Percentiles rank a stretch among this genome's conserved stretches.
These are phyloP conservation scores for Haliclystus octoradiatus DNA, from an alignment of 30 jellyfish, hydroid and myxozoan species.

Conservation along the genomic window DNA sequence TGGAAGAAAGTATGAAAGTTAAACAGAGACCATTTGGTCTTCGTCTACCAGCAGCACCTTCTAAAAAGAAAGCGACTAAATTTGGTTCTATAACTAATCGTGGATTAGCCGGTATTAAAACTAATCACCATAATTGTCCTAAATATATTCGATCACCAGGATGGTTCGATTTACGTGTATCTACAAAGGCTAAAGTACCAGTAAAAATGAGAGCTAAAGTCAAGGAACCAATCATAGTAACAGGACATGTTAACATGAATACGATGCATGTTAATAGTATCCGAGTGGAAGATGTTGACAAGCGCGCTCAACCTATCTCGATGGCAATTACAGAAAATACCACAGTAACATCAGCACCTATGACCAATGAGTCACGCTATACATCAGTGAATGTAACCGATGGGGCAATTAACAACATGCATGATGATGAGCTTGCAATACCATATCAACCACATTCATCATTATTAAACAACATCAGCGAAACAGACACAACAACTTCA, in stretches of 20 bases:
- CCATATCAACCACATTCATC: not conserved
- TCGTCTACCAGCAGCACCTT: not conserved
- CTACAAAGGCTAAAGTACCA: conserved; percentile 43
- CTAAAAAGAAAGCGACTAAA: not conserved
- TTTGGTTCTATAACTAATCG: not conserved
- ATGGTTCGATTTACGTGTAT: conserved; percentile 37
- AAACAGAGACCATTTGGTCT: not conserved
- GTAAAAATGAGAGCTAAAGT: conserved; percentile 53
- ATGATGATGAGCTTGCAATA: too few relatives aligned
- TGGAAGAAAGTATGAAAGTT: not conserved
- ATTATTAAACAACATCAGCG: not conserved
- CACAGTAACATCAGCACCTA: conserved; percentile 14
- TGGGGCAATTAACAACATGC: not conserved
- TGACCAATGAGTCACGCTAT: not conserved
- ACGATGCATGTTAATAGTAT: conserved; percentile 12
- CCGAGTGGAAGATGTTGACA: not conserved
- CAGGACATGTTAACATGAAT: conserved; percentile 42
- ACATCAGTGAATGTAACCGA: not conserved
- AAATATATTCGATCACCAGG: conserved; percentile 3
- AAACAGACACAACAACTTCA: not conserved
- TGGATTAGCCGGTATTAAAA: not conserved
- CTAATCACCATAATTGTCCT: not conserved
- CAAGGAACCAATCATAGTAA: conserved; percentile 34
- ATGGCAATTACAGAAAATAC: conserved; percentile 32
- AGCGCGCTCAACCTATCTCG: conserved; percentile 12